Base-by-base conservation (phyloP, 2,888 invertebrate species). In the Brachylomia viminalis region DNA sequence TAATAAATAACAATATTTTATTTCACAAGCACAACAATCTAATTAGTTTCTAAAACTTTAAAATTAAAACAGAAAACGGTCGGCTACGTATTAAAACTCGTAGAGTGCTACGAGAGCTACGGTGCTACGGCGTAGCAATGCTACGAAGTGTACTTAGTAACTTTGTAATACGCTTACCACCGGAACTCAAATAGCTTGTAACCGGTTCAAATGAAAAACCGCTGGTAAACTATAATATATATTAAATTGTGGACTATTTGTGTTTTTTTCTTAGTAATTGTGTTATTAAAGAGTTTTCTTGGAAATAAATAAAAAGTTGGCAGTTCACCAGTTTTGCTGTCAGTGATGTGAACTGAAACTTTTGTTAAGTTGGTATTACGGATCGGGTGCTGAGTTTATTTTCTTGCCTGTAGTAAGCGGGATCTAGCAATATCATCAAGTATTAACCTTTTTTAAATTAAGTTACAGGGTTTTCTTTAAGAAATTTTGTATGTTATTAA, bases 141-240 rank as follows among this genome's bases (percentile, higher is more conserved):
- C 89, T 88, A 88, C 89, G 84, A 81, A 87, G 90, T 88, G 89
- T 90, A 88, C 90, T 90, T 86, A 77, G 82, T 82, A 91, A 90
- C 87, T 91, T 90, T 84, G 87, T 88, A 90, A 89, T 85, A 77
- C 86, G 88, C 84, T 89, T 85, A 86, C 86, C 82, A 87, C 85
- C 73, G 82, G 82, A 90, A 88, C 87, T 88, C 87, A 87, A 90
- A 91, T 91, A 91, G 86, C 86, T 79, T 84, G 87, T 90, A 88
- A 88, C 86, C 73, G 83, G 75, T 86, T 87, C 77, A 86, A 91
- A 90, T 90, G 82, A 88, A 90, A 90, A 89, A 86, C 84, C 82
- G 59, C 84, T 85, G 71, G 82, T 79, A 78, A 88, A 91, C 88
- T 90, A 85, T 86, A 87, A 89, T 90, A 84, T 86, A 87, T 88